Base-by-base conservation (phyloP, 2,797 vertebrate genomes). In the Amblyopsis hoosieri region DNA sequence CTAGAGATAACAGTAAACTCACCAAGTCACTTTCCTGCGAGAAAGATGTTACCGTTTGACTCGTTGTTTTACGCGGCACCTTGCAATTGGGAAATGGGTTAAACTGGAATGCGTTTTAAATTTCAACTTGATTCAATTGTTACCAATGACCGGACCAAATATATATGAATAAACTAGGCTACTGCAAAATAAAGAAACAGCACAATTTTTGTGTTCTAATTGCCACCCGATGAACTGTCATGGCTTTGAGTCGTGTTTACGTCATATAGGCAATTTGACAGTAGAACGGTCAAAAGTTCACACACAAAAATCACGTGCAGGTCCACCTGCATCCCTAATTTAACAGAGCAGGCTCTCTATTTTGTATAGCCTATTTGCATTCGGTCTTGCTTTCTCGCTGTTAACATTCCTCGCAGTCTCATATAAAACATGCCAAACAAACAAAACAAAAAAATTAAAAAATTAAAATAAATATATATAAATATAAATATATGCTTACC, bases 1-100 rank as follows among this genome's bases (percentile, higher is more conserved):
- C 94, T 95, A 95, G 90, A 90, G 93, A 72, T 64, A 85, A 80
- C 3, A 68, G 66, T 0, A 70, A 15, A 53, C 54, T 53, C 60
- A 19, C 31, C 49, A 15, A 61, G 49, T 17, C 10, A 57, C 71
- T 46, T 13, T 17, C 23, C 4, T 12, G 58, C 19, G 12, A 49
- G 4, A 60, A 29, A 29, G 3, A 29, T 29, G 23, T 29, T 29
- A 29, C 3, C 23, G 23, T 29, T 29, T 29, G 23, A 52, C 50
- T 52, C 8, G 19, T 15, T 50, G 5, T 29, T 29, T 23, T 23
- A 23, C 23, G 23, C 23, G 23, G 23, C 23, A 23, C 23, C 23
- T 50, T 13, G 49, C 3, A 13, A 13, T 37, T 9, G 33, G 33
- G 33, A 37, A 37, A 37, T 2, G 13, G 54, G 29, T n/a, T 11